Conservation (phyloP, 2,113 vertebrate species). For the Microtus ochrogaster region DNA sequence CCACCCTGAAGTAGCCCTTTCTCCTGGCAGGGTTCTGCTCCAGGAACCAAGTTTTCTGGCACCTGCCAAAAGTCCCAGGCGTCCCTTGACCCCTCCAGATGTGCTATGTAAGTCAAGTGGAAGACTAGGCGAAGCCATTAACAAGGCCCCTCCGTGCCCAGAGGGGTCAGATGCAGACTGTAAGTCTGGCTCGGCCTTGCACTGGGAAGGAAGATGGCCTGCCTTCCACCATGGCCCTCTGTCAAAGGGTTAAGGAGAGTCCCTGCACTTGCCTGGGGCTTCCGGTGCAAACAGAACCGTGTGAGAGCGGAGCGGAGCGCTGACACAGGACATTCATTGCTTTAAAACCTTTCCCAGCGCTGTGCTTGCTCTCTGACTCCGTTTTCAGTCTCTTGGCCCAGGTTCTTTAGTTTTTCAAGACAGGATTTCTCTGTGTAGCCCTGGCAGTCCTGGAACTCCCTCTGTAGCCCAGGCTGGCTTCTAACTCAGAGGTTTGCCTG, state of each 20-base stretch:
- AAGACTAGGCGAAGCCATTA: too few relatives aligned
- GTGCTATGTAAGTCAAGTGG: not conserved
- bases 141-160: not conserved
- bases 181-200: not conserved
- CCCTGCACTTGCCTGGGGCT: not conserved
- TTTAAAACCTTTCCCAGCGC: not conserved
- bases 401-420: not conserved
- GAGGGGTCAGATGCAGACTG: not conserved
- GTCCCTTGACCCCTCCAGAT: not conserved
- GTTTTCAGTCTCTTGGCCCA: not conserved
- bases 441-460: not conserved
- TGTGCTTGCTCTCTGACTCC: not conserved
- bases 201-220: not conserved
- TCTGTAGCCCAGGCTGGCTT: not conserved
- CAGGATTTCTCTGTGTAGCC: not conserved
- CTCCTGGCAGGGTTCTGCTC: not conserved
- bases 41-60: not conserved
- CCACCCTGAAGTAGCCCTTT: not conserved
- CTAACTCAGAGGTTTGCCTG: not conserved
- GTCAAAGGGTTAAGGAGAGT: not conserved
- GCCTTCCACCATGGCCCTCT: accelerated
- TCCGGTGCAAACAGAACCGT: not conserved
- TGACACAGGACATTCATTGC: not conserved
- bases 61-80: not conserved
- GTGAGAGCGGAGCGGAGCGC: too few relatives aligned